These are phyloP conservation scores for Tinea trinotella DNA, from an alignment of 2,888 invertebrate genomes.

Conservation along the genomic window DNA sequence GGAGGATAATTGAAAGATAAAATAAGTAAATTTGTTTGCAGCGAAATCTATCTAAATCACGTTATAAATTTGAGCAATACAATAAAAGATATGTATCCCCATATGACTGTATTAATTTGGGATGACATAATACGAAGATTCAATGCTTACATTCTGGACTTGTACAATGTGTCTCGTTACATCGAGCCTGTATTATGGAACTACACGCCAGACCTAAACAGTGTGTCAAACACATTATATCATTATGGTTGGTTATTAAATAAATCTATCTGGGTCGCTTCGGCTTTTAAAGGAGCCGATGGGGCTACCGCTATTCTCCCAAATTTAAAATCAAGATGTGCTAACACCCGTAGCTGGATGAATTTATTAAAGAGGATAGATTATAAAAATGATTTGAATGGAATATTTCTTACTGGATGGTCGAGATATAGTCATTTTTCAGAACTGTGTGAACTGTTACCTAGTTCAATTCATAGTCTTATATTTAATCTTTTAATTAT, in stretches of 20 bases:
- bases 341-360: conserved; percentile 83
- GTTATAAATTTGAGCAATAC: conserved; percentile 65
- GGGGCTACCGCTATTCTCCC: conserved; percentile 65
- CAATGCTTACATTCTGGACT: conserved; percentile 50
- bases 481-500: conserved; percentile 70
- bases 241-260: conserved; percentile 65
- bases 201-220: conserved; percentile 50
- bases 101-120: conserved; percentile 80
- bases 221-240: conserved; percentile 36
- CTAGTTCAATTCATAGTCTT: conserved; percentile 75
- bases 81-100: conserved; percentile 57
- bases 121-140: conserved; percentile 84
- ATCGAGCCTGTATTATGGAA: conserved; percentile 82
- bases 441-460: conserved; percentile 76
- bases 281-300: conserved; percentile 88
- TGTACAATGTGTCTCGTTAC: conserved; percentile 52
- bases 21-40: conserved; percentile 42
- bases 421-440: conserved; percentile 79
- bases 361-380: conserved; percentile 67
- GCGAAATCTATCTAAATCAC: conserved; percentile 75
- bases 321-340: conserved; percentile 74
- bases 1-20: no score
- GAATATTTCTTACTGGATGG: conserved; percentile 76
- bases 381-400: conserved; percentile 31
- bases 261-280: conserved; percentile 80